These are phyloP conservation scores for Nibea coibor DNA, from an alignment of 2,113 vertebrate genomes.

Conservation along the genomic window DNA sequence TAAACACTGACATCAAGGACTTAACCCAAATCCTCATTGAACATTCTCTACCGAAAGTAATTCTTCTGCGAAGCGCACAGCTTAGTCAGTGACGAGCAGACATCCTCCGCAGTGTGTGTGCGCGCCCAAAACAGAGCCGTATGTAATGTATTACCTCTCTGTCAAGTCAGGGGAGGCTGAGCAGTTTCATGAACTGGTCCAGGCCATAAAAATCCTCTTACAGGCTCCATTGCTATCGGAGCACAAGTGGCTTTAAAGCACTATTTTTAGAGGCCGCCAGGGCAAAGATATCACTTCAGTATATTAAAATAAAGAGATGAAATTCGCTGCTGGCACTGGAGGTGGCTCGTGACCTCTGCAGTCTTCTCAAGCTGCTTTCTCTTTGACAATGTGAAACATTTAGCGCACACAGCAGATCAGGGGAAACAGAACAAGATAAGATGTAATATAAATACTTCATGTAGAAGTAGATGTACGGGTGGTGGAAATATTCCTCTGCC, in stretches of 20 bases:
- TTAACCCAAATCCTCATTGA: constrained; percentile 51
- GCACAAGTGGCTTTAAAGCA: constrained; percentile 61
- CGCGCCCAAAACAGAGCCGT: background rate
- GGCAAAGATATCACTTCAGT: constrained; percentile 43
- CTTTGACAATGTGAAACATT: constrained; percentile 11
- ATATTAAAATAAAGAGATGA: constrained; percentile 62
- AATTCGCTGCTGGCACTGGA: constrained; percentile 21
- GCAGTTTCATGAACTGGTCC: constrained; percentile 40
- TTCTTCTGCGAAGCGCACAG: constrained; percentile 44
- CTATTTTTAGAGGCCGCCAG: constrained; percentile 70
- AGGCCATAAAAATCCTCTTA: constrained; percentile 69
- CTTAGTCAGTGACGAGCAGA: constrained; percentile 27
- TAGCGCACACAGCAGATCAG: background rate
- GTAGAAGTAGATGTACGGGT: background rate
- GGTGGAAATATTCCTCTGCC: background rate
- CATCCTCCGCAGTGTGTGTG: background rate
- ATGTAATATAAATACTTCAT: background rate
- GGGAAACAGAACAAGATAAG: background rate
- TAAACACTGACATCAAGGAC: constrained; percentile 32
- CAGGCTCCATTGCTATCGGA: constrained; percentile 52
- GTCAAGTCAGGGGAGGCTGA: constrained; percentile 40
- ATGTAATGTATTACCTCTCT: constrained; percentile 18
- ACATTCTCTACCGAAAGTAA: constrained; percentile 15
- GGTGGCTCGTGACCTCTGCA: constrained; percentile 18
- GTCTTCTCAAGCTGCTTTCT: constrained; percentile 35